Conservation (phyloP, 2,113 vertebrate genomes). For the Ciconia stormi region DNA sequence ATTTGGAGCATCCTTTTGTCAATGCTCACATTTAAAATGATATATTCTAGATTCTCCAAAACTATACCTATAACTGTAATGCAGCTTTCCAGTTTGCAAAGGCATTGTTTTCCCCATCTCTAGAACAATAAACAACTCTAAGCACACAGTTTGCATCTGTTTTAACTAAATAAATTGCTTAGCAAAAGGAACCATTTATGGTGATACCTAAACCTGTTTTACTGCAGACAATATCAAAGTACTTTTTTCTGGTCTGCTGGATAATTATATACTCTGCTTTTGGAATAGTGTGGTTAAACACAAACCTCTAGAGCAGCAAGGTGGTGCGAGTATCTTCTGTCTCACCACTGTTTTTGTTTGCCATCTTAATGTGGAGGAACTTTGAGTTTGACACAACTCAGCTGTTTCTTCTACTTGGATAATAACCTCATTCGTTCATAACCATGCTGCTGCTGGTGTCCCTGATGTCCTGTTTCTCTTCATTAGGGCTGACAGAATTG, state of each 20-base stretch:
- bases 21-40: not conserved
- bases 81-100: not conserved
- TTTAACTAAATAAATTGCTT: not conserved
- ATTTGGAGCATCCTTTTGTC: not conserved
- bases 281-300: not conserved
- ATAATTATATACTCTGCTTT: not conserved
- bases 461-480: not conserved
- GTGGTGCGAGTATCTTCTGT: not conserved
- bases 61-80: not conserved
- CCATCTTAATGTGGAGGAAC: not conserved
- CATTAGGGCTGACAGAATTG: not conserved
- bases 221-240: not conserved
- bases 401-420: not conserved
- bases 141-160: not conserved
- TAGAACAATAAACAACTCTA: not conserved
- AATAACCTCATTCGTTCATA: not conserved
- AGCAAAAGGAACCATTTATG: not conserved
- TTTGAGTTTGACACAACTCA: not conserved
- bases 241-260: not conserved
- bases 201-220: slow-evolving; percentile 26
- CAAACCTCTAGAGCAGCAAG: not conserved
- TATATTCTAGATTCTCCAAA: not conserved
- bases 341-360: not conserved
- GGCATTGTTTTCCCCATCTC: not conserved
- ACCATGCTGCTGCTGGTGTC: not conserved